Conservation (phyloP, 2,797 vertebrate species). For the Lerista edwardsae region DNA sequence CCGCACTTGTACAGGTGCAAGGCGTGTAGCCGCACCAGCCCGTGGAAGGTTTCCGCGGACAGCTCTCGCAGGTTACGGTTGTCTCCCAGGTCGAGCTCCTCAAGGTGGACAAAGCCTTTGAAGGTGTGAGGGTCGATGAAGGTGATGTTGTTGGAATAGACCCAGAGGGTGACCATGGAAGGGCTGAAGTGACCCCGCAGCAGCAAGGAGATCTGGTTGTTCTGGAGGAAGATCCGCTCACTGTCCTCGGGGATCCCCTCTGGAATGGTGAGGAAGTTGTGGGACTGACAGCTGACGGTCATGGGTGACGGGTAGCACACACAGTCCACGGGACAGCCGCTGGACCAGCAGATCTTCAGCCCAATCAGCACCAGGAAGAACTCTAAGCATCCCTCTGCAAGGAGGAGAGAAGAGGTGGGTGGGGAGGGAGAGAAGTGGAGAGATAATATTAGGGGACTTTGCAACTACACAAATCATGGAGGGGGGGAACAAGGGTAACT, state of each 20-base stretch:
- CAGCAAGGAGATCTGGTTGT: constrained; percentile 94
- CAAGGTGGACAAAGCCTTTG: constrained; percentile 89
- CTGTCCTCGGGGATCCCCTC: constrained; percentile 95
- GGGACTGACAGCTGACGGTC: constrained; percentile 98
- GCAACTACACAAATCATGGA: too few species aligned
- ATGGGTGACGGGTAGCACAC: constrained; percentile 96
- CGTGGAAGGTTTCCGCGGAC: constrained; percentile 94
- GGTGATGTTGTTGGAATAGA: constrained; percentile 98
- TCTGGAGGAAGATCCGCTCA: constrained; percentile 96
- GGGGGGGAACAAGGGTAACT: too few species aligned
- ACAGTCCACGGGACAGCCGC: constrained; percentile 92
- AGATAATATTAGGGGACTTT: neutral
- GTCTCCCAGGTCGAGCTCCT: constrained; percentile 97
- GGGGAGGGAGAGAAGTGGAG: constrained; percentile 27
- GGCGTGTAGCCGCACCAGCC: constrained; percentile 90
- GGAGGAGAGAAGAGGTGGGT: constrained; percentile 53
- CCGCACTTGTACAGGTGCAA: constrained; percentile 96
- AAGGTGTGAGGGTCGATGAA: constrained; percentile 95
- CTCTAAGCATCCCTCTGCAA: constrained; percentile 89
- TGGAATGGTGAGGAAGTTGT: constrained; percentile 92
- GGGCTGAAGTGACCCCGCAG: constrained; percentile 91
- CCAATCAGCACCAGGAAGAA: constrained; percentile 85
- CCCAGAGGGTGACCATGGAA: constrained; percentile 94
- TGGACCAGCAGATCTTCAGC: constrained; percentile 83
- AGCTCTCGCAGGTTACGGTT: constrained; percentile 92